Evolutionary conservation across 2,888 invertebrate genomes (phyloP), one percentile per base, ranked within the genome.

Genomic region (Sinelater perroti): DNA sequence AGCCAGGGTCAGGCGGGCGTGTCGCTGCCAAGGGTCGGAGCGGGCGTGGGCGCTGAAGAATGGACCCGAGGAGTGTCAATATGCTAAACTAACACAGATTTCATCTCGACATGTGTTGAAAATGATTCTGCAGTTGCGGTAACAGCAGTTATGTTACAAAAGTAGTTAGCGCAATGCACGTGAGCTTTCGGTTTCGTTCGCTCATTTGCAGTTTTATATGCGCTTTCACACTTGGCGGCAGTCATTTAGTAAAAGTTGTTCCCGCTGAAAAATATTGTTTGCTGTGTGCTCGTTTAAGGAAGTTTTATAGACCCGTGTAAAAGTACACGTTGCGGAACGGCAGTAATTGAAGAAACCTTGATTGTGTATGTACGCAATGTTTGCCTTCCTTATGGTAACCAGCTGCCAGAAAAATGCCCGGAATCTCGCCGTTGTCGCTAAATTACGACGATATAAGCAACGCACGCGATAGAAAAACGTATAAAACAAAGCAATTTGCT

Each of bases 1-100:
- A 50, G 62, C 67, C 72, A 72, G 71, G 72, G 72, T 74, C 74
- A 71, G 69, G 67, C 71, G 68, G 74, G 74, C 70, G 72, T 72
- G 73, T 71, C 68, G 64, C 69, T 68, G 68, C 68, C 70, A 68
- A 66, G 67, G 70, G 68, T 70, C 70, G 66, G 66, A 60, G 61
- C 65, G 60, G 66, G 74, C 71, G 70, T 74, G 72, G 68, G 73
- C 67, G 66, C 64, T 63, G 64, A 65, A 63, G 65, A 61, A 69
- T 63, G 64, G 61, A 56, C 63, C 54, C 60, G 64, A 69, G 70
- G 69, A 69, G 69, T 70, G 69, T 67, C 70, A 66, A 68, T 70
- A 68, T 64, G 51, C 52, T 40, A 64, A 57, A 49, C 56, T 57
- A 54, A 57, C 56, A 53, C 55, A 49, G 61, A 64, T 65, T 60